Evolutionary conservation across 2,797 vertebrate species (phyloP).

Genomic region (Pelochelys cantorii): DNA sequence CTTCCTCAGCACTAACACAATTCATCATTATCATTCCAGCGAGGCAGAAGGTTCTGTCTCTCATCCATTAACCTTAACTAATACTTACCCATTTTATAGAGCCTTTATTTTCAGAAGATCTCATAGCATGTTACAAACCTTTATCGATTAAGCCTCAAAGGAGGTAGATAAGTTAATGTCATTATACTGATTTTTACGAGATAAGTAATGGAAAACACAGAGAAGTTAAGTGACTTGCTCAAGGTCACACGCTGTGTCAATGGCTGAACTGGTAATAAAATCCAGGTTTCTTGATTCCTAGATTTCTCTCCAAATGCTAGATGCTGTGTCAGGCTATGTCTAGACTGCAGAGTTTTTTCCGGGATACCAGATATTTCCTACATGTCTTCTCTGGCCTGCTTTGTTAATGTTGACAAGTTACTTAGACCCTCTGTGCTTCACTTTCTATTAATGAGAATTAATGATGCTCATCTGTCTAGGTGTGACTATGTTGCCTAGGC

Average conservation of each 20-base stretch:
- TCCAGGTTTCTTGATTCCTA: neutral
- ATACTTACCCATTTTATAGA: constrained; percentile 1
- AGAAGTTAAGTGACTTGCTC: constrained; percentile 19
- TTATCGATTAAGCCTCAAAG: constrained; percentile 67
- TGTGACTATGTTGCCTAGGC: neutral
- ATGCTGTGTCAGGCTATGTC: neutral
- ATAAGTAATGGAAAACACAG: constrained; percentile 45
- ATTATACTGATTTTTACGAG: constrained; percentile 59
- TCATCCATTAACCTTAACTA: neutral
- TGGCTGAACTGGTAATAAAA: constrained; percentile 1
- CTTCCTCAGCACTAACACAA: neutral
- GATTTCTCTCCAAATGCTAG: neutral
- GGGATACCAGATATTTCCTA: neutral
- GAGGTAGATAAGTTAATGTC: constrained; percentile 62
- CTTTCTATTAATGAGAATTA: neutral
- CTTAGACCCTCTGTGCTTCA: neutral
- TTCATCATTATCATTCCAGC: rapidly evolving
- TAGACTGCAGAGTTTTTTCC: too few relatives aligned
- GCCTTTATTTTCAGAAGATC: neutral
- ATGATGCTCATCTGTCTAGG: neutral
- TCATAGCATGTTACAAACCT: constrained; percentile 56
- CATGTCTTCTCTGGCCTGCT: neutral
- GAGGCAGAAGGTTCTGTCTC: neutral
- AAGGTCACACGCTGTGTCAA: constrained; percentile 49
- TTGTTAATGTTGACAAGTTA: neutral